These are phyloP conservation scores for Pammene fasciana DNA, from an alignment of 2,888 invertebrate species.

Conservation along the genomic window DNA sequence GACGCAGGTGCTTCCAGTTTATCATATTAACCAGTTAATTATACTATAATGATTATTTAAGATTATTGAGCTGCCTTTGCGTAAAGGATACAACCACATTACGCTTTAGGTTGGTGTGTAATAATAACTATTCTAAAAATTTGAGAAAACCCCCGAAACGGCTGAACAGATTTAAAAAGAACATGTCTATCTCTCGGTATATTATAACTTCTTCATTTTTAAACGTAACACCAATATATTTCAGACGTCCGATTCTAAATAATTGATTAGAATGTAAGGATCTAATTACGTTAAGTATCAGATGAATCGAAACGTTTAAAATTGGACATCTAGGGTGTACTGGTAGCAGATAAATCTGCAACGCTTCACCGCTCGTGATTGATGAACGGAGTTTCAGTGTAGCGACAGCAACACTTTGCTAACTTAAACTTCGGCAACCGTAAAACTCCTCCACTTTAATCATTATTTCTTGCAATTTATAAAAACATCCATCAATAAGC, in stretches of 20 bases:
- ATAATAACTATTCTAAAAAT: too few relatives aligned
- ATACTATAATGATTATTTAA: background rate
- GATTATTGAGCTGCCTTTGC: background rate
- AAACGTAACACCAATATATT: background rate
- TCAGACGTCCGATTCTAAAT: background rate
- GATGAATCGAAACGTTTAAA: conserved; percentile 2
- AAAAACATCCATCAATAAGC: too few relatives aligned
- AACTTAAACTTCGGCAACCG: background rate
- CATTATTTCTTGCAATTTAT: too few relatives aligned
- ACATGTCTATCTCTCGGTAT: too few relatives aligned
- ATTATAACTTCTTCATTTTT: too few relatives aligned
- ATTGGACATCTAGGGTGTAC: conserved; percentile 19
- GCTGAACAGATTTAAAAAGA: too few relatives aligned
- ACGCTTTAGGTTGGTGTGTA: too few relatives aligned
- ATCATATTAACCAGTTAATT: conserved; percentile 4
- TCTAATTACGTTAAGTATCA: conserved; percentile 7
- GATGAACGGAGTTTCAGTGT: conserved; percentile 40
- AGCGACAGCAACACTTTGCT: conserved; percentile 19
- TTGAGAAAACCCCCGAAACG: too few relatives aligned
- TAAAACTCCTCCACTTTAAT: too few relatives aligned
- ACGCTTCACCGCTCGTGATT: conserved; percentile 43
- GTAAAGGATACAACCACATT: background rate
- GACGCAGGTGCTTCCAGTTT: background rate
- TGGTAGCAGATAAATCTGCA: conserved; percentile 42
- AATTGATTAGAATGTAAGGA: background rate